Evolutionary conservation across 2,888 invertebrate species (phyloP), one percentile per base, ranked within the genome.

Genomic region (Serrognathus titanus): DNA sequence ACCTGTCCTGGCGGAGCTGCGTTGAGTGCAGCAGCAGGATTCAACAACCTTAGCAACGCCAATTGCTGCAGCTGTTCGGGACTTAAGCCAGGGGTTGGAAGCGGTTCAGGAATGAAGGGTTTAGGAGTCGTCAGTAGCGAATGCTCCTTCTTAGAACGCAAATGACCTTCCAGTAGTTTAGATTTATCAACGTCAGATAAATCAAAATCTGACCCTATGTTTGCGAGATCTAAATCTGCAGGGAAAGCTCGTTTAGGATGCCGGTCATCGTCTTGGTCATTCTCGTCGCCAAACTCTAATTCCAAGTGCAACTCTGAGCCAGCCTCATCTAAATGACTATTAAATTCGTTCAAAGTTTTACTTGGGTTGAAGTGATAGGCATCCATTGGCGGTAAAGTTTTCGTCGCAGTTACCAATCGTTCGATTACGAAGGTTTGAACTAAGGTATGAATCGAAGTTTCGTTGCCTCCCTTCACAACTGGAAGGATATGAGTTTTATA

Each of bases 401-500:
- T 94, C 1, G 92, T 93, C 0, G 94, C 94, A 0, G 93, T 93
- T 9, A 95, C 93, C 54, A 94, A 79, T 71, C 94, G 83, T 0
- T 94, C 92, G 16, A 94, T 83, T 70, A 90, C 85, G 77, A 94
- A 95, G 0, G 94, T 94, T 79, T 95, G 95, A 2, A 94, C 89
- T 48, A 95, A 82, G 0, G 95, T 94, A 65, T 92, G 79, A 58
- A 85, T 87, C 50, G 84, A 86, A 0, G 92, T 91, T 64, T 91
- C 85, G 58, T 86, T 86, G 11, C 84, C 85, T 58, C 86, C 86
- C 61, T 85, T 84, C 39, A 94, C 83, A 1, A 94, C 86, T 0
- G 95, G 95, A 51, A 95, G 78, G 58, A 95, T 85, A 72, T 94
- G 93, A 1, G 95, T 95, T 77, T 93, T 94, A 12, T 93, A 79